Conservation (phyloP, 2,113 vertebrate species). For the Ariopsis seemanni region DNA sequence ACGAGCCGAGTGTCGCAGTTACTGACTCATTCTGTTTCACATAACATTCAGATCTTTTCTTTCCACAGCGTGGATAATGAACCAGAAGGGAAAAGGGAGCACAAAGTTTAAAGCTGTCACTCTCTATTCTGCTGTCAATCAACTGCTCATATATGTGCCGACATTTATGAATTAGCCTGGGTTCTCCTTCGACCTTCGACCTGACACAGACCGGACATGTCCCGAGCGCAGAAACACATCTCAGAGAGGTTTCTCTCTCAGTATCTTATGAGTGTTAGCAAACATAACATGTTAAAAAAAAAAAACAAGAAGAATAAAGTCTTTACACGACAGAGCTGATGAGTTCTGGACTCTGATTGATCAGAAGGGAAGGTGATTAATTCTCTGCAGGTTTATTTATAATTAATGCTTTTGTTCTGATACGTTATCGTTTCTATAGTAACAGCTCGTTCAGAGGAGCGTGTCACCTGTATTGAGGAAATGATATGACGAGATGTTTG, state of each 20-base stretch:
- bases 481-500: background rate
- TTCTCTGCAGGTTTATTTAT: background rate
- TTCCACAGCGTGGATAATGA: constrained; percentile 71
- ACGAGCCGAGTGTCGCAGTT: constrained; percentile 67
- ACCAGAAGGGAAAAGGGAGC: constrained; percentile 58
- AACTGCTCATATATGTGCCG: constrained; percentile 55
- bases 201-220: constrained; percentile 52
- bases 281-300: background rate
- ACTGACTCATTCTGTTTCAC: constrained; percentile 76
- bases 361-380: background rate
- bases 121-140: constrained; percentile 70
- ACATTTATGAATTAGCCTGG: constrained; percentile 68
- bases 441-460: background rate
- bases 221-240: constrained; percentile 6
- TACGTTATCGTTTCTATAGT: background rate
- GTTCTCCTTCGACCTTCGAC: constrained; percentile 46
- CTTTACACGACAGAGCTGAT: background rate
- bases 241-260: background rate
- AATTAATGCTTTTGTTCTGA: background rate
- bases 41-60: constrained; percentile 73
- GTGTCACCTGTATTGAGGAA: background rate
- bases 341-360: background rate
- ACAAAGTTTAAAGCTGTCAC: constrained; percentile 71
- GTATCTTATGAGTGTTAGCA: background rate
- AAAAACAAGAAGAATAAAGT: too few relatives aligned